Percentiles rank a stretch among this genome's conserved stretches.
Conservation (phyloP, 1,140 invertebrate genomes). For the Hypothenemus hampei region DNA sequence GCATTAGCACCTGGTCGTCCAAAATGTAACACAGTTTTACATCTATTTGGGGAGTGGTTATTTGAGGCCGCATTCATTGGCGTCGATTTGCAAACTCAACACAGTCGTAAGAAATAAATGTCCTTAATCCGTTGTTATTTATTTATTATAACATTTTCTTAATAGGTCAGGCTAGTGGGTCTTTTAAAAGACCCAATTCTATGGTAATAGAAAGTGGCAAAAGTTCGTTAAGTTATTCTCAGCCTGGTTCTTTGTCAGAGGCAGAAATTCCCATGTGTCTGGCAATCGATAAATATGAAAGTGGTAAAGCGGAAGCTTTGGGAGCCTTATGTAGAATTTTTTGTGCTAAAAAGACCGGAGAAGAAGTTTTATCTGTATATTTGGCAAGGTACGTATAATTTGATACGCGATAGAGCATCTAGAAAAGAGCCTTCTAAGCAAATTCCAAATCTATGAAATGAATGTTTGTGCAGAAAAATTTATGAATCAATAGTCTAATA, state of each 20-base stretch:
- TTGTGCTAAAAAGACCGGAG: conserved; percentile 92
- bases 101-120: conserved; percentile 16
- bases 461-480: too few species aligned
- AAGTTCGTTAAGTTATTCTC: conserved; percentile 45
- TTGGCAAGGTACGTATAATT: conserved; percentile 60
- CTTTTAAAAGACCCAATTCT: conserved; percentile 40
- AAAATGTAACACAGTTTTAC: conserved; percentile 85
- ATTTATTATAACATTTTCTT: conserved; percentile 1
- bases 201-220: conserved; percentile 41
- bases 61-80: conserved; percentile 93
- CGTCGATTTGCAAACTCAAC: conserved; percentile 55
- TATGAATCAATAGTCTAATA: too few species aligned
- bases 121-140: neutral
- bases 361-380: conserved; percentile 92
- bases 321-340: conserved; percentile 93
- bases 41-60: conserved; percentile 94
- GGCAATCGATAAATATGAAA: conserved; percentile 66
- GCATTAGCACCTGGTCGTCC: conserved; percentile 72
- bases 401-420: neutral
- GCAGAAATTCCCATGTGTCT: conserved; percentile 50
- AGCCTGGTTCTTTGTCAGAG: conserved; percentile 52
- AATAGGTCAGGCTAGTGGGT: conserved; percentile 33
- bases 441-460: too few species aligned
- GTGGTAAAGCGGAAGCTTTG: conserved; percentile 90
- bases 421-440: too few species aligned